Percentiles rank a stretch among this genome's conserved stretches.
Conservation (phyloP, 2,888 invertebrate species). For the Acrobasis suavella region DNA sequence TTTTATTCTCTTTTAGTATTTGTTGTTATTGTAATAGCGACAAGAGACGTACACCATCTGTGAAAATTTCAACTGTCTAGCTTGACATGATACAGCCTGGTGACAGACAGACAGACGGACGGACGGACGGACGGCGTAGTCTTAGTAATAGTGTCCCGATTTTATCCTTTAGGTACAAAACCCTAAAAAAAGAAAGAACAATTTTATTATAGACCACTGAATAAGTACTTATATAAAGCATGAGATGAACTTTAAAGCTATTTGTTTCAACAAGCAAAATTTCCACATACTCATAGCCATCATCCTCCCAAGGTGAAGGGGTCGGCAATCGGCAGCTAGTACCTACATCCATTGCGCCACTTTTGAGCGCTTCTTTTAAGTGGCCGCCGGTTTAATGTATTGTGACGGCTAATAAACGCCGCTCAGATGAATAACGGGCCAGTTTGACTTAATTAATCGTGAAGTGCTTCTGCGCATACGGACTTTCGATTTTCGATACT, state of each 20-base stretch:
- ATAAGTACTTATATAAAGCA: too few species aligned
- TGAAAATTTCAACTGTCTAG: too few species aligned
- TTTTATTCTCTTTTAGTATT: too few species aligned
- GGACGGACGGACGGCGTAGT: too few species aligned
- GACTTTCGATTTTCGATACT: constrained; percentile 52
- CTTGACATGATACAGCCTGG: too few species aligned
- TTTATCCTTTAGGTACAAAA: too few species aligned
- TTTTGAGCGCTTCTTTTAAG: constrained; percentile 43
- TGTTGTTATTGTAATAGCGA: too few species aligned
- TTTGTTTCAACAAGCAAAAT: background rate
- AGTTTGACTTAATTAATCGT: constrained; percentile 68
- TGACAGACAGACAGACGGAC: too few species aligned
- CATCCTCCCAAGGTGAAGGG: constrained; percentile 29
- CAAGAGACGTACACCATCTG: too few species aligned
- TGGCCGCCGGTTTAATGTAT: constrained; percentile 71
- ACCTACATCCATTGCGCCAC: constrained; percentile 34
- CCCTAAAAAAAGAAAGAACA: too few species aligned
- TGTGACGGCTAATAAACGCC: constrained; percentile 74
- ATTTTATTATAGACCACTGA: too few species aligned
- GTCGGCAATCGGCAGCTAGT: constrained; percentile 18
- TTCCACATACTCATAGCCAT: constrained; percentile 7
- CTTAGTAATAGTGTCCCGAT: too few species aligned
- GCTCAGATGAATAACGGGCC: constrained; percentile 67
- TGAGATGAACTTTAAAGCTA: background rate
- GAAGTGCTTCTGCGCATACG: constrained; percentile 51